A percentile compares a stretch with the other conserved stretches of the same genome.
Evolutionary conservation across 1,140 invertebrate species (phyloP).

Genomic region (Hylaeus anthracinus): DNA sequence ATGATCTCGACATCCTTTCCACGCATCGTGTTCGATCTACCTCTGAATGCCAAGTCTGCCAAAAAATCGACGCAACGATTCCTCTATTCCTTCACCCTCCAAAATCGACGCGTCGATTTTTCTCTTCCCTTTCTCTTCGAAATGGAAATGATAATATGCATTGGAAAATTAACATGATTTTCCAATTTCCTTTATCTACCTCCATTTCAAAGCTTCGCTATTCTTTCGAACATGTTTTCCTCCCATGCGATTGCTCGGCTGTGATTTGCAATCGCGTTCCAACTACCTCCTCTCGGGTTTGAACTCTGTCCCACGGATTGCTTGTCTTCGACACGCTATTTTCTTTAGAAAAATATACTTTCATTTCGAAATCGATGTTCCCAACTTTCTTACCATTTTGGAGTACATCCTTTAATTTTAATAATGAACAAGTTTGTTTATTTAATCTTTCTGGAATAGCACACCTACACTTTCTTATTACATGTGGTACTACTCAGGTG

Average conservation of each 20-base stretch:
- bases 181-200: not conserved
- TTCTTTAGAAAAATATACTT: not conserved
- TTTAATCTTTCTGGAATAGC: too few species aligned
- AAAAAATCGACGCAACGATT: not conserved
- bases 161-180: not conserved
- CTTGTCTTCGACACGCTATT: not conserved
- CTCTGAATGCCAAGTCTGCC: conserved; percentile 1
- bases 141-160: not conserved
- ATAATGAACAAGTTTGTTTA: too few species aligned
- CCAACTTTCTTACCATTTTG: too few species aligned
- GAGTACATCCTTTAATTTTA: too few species aligned
- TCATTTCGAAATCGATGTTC: not conserved
- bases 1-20: not conserved
- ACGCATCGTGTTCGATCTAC: conserved; percentile 16
- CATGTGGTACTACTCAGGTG: too few species aligned
- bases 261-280: not conserved
- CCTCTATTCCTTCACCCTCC: not conserved
- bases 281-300: conserved; percentile 11
- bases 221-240: conserved; percentile 19
- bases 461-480: too few species aligned
- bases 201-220: too few species aligned
- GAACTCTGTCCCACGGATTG: not conserved
- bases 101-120: not conserved
- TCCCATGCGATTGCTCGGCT: not conserved
- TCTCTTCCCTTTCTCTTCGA: not conserved